These are phyloP conservation scores for Zaprionus lineosus DNA, from an alignment of 2,888 invertebrate genomes.

Conservation along the genomic window DNA sequence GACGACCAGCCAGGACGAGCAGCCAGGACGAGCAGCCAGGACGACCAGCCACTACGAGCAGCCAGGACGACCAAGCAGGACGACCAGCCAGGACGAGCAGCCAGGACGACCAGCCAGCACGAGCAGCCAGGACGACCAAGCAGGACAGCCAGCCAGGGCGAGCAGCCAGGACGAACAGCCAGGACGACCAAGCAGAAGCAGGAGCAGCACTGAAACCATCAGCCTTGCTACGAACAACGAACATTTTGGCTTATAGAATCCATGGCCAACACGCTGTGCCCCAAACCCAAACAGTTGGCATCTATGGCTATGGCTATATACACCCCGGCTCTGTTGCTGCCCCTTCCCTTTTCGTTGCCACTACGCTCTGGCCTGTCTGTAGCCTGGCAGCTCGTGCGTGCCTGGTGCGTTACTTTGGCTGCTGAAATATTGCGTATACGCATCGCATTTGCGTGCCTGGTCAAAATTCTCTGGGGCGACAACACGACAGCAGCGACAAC, in stretches of 20 bases:
- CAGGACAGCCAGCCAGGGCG: neutral
- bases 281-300: neutral
- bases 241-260: constrained; percentile 49
- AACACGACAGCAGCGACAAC: constrained; percentile 46
- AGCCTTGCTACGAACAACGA: constrained; percentile 28
- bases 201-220: constrained; percentile 12
- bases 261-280: neutral
- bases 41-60: too few species aligned
- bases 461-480: constrained; percentile 38
- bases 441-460: constrained; percentile 55
- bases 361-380: too few species aligned
- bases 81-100: constrained; percentile 3
- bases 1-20: neutral
- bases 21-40: neutral
- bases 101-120: neutral
- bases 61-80: too few species aligned
- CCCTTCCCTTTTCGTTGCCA: too few species aligned
- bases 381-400: constrained; percentile 37
- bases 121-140: neutral
- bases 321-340: too few species aligned
- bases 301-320: too few species aligned
- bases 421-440: constrained; percentile 75
- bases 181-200: neutral
- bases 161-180: neutral
- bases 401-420: constrained; percentile 59